These are phyloP conservation scores for Dendrocopos noguchii DNA, from an alignment of 2,113 vertebrate species.

Conservation along the genomic window DNA sequence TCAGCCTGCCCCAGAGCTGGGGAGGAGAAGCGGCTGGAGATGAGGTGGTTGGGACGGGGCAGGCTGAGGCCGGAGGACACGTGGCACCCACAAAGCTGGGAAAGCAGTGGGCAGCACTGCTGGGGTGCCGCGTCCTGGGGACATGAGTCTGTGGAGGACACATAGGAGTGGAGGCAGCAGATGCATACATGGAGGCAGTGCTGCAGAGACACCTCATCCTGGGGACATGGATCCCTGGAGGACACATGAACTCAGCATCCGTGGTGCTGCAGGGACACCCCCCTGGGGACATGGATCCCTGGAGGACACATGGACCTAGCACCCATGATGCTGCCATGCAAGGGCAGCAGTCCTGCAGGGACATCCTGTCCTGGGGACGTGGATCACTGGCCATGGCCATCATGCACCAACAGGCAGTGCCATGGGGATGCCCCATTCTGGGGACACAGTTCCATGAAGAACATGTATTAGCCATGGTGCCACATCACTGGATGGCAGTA, in stretches of 20 bases:
- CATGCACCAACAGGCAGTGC: rapidly evolving
- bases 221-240: not conserved
- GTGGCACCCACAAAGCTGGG: not conserved
- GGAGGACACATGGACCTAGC: not conserved
- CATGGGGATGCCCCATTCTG: not conserved
- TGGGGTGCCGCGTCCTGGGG: rapidly evolving
- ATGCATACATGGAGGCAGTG: not conserved
- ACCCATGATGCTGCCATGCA: not conserved
- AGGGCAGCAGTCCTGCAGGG: not conserved
- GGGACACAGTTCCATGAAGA: not conserved
- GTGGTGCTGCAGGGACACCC: too few species aligned
- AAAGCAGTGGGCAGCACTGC: not conserved
- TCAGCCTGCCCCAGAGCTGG: not conserved
- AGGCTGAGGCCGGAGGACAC: not conserved
- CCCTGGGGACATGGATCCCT: rapidly evolving
- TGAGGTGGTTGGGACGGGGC: not conserved
- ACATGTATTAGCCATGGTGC: too few species aligned
- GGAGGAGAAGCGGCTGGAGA: not conserved
- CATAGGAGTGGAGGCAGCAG: not conserved
- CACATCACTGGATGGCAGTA: too few species aligned
- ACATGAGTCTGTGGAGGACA: rapidly evolving
- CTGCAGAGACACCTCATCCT: not conserved
- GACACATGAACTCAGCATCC: not conserved
- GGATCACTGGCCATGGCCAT: not conserved
- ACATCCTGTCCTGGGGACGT: rapidly evolving